Conservation (phyloP, 2,797 vertebrate genomes). For the Anguilla pacifica region DNA sequence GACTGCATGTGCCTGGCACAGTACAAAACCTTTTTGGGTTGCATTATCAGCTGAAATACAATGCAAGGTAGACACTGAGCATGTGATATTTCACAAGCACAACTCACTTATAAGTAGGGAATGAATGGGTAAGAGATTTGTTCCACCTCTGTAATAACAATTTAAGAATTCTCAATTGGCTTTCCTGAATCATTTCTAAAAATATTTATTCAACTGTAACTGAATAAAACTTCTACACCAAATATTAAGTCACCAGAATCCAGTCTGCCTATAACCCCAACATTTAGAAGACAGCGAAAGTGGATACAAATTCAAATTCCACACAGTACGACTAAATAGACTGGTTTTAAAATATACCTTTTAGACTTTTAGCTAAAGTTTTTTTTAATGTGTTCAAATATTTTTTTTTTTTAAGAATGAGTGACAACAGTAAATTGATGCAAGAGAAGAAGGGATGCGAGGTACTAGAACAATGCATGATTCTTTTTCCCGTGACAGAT, state of each 20-base stretch:
- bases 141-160: background rate
- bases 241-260: background rate
- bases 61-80: background rate
- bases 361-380: background rate
- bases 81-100: background rate
- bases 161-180: background rate
- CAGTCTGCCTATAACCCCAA: background rate
- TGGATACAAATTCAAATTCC: background rate
- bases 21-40: background rate
- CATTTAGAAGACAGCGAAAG: background rate
- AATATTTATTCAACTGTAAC: too few relatives aligned
- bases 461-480: background rate
- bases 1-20: background rate
- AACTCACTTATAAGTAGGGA: background rate
- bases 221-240: background rate
- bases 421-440: background rate
- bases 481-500: background rate
- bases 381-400: background rate
- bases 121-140: background rate
- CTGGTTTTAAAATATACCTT: background rate
- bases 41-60: background rate
- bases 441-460: background rate
- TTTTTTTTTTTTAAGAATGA: background rate
- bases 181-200: background rate
- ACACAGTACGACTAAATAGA: background rate